phyloP scores from a whole-genome alignment of 2,113 vertebrate genomes.

The Sebastes fasciatus region DNA sequence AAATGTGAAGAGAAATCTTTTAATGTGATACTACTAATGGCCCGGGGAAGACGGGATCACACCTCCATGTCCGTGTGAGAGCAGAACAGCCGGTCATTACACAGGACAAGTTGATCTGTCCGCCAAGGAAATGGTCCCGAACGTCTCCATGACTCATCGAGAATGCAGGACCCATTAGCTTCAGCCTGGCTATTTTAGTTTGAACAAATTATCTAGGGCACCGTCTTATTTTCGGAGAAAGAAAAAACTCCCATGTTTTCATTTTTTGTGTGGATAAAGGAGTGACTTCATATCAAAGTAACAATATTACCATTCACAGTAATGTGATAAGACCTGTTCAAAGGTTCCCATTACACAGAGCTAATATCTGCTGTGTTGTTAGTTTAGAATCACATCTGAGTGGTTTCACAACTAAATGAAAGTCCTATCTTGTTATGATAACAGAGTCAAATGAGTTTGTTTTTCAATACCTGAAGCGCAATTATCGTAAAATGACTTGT shows the following conservation, averaged over 20 bases:
- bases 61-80: background rate
- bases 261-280: background rate
- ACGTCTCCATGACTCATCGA: constrained; percentile 23
- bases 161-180: constrained; percentile 13
- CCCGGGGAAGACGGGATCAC: background rate
- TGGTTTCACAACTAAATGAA: background rate
- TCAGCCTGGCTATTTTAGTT: background rate
- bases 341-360: constrained; percentile 2
- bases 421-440: background rate
- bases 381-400: background rate
- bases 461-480: background rate
- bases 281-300: constrained; percentile 39
- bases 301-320: constrained; percentile 9
- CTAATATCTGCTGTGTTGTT: background rate
- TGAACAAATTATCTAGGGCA: background rate
- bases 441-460: background rate
- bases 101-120: background rate
- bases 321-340: constrained; percentile 29
- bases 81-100: constrained; percentile 13
- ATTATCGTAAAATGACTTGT: background rate
- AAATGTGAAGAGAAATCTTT: constrained; percentile 1
- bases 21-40: constrained; percentile 2
- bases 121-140: constrained; percentile 36
- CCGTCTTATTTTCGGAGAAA: background rate
- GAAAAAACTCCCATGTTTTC: background rate